Percentiles rank a stretch among this genome's conserved stretches.
Evolutionary conservation across 2,797 vertebrate species (phyloP).

Genomic region (Macropus fuliginosus): DNA sequence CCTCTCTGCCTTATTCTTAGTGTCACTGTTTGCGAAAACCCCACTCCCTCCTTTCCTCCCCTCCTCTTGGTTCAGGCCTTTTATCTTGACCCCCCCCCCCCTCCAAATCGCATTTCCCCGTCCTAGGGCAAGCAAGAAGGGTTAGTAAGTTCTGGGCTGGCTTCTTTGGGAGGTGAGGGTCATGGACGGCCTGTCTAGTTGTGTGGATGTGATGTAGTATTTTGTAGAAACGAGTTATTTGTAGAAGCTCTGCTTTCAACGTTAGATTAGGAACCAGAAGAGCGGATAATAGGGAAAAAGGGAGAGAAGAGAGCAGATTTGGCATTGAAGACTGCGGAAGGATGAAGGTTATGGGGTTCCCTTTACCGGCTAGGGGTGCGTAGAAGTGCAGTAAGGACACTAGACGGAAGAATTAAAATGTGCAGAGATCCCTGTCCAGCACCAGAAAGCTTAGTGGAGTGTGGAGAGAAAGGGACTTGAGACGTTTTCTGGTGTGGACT

Average conservation of each 20-base stretch:
- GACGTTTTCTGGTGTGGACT: neutral
- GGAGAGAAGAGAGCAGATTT: neutral
- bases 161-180: neutral
- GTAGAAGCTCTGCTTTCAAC: neutral
- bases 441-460: neutral
- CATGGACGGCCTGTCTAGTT: neutral
- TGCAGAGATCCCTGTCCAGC: neutral
- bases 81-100: neutral
- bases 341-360: slow-evolving; percentile 20
- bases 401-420: neutral
- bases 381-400: slow-evolving; percentile 42
- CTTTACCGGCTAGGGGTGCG: slow-evolving; percentile 14
- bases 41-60: neutral
- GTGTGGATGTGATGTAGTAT: neutral
- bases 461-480: neutral
- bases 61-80: neutral
- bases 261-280: slow-evolving; percentile 8
- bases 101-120: neutral
- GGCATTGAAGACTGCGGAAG: neutral
- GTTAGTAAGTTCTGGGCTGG: neutral
- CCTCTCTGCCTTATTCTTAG: neutral
- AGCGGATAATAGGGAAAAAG: slow-evolving; percentile 10
- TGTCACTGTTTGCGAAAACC: neutral
- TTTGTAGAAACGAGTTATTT: neutral
- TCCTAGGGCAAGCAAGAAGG: neutral